Evolutionary conservation across 2,113 vertebrate genomes (phyloP).

Genomic region (Setophaga coronata): DNA sequence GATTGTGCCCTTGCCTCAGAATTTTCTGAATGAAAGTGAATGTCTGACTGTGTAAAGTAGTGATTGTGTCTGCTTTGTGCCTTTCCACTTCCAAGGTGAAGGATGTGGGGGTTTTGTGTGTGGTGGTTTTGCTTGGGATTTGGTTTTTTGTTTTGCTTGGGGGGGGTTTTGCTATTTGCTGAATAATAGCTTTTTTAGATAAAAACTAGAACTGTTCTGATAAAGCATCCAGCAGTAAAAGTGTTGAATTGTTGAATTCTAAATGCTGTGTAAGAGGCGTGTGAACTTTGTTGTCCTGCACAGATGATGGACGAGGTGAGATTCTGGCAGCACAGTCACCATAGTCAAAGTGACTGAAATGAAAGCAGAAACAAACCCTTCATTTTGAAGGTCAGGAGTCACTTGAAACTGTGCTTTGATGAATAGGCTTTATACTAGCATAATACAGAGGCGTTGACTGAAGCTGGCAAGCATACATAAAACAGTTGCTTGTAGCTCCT

Average conservation of each 20-base stretch:
- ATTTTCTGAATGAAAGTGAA: neutral
- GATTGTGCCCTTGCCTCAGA: neutral
- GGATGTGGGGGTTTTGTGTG: accelerated
- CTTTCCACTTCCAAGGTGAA: neutral
- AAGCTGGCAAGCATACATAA: neutral
- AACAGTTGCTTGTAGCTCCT: neutral
- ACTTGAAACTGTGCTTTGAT: constrained; percentile 45
- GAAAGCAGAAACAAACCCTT: constrained; percentile 33
- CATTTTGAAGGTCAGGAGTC: constrained; percentile 48
- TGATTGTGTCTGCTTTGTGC: neutral
- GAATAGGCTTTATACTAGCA: constrained; percentile 4
- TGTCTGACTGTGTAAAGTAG: neutral
- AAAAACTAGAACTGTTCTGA: neutral
- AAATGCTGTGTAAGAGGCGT: neutral
- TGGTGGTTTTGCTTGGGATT: neutral
- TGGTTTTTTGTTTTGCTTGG: neutral
- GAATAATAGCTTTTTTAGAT: neutral
- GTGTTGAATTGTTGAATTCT: neutral
- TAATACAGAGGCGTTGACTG: neutral
- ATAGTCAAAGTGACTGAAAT: neutral
- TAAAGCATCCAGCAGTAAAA: neutral
- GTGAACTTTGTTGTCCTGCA: neutral
- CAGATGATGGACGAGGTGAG: neutral
- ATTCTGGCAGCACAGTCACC: neutral
- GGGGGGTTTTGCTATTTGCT: neutral